Evolutionary conservation across 2,113 vertebrate genomes (phyloP), one percentile per base, ranked within the genome.

Genomic region (Polyodon spathula): DNA sequence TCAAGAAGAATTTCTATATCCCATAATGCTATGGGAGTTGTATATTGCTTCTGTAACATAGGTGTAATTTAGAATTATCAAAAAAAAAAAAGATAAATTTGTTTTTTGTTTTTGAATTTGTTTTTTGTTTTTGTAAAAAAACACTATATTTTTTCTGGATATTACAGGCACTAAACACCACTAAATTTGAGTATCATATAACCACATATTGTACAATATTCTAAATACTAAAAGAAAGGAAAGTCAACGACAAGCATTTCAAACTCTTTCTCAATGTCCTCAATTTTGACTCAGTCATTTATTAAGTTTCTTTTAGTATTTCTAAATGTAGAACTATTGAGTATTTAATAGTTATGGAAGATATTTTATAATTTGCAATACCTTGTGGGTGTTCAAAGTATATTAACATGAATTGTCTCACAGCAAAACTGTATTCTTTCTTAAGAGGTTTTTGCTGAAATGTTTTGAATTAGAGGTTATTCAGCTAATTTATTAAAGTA

Each of bases 31-130:
- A 73, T 73, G 72, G 74, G 73, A 77, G 69, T 73, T 88, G 75
- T 84, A 74, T 59, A 84, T 77, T 78, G 74, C 60, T 7, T 57
- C 66, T 81, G 74, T 87, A 78, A 85, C 71, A 79, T 82, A 89
- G 84, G 76, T 83, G 72, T 78, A 86, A 69, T 82, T 81, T 85
- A 87, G 71, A 73, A 78, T 60, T 77, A 78, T 81, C 58, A 76
- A 74, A 66, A 70, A 70, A 66, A 67, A 74, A n/a, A n/a, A n/a
- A n/a, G n/a, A n/a, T n/a, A n/a, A n/a, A n/a, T n/a, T n/a, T n/a
- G n/a, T n/a, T n/a, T n/a, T n/a, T n/a, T n/a, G n/a, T 48, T 71
- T 68, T 81, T 74, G 70, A 60, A 60, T 6, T 1, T 50, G 63
- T 76, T 80, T 63, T 60, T 71, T 51, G 46, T 71, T 78, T 72